Base-by-base conservation (phyloP, 2,797 vertebrate species). In the Moxostoma hubbsi region DNA sequence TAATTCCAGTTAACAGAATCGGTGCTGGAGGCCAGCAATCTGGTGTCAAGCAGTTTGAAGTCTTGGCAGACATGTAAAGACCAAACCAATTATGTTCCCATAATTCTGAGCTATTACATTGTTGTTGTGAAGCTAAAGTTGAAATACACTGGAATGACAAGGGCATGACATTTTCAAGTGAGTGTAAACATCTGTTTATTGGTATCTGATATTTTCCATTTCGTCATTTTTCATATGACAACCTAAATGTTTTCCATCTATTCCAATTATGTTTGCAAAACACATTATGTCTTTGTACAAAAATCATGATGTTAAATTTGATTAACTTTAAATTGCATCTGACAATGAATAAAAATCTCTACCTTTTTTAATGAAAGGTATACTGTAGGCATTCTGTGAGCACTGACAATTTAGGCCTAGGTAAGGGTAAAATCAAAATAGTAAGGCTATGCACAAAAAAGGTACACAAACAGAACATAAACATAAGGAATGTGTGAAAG, bases 1-100 rank as follows among this genome's bases (percentile, higher is more conserved):
- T 99, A 59, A 98, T 99, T 62, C 98, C 97, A 6, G 87, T 95
- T 79, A 97, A 64, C 58, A 90, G 91, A 76, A 47, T 94, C 82
- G 58, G 88, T 0, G 89, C 82, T 0, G 91, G 89, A 0, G 95
- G 93, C 68, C 96, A 98, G 83, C 91, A 94, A 7, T 9, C 82
- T 0, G 93, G 88, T 0, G 0, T 85, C 75, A 98, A 98, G 91
- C 5, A 92, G 7, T 88, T 93, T 18, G 89, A 57, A 1, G 89
- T 87, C 18, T 64, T 83, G 70, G 84, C 81, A 83, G 82, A 83
- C 59, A 58, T 82, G 15, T 75, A 77, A 15, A 79, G 2, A 45
- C 79, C 15, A 54, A 70, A 73, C 68, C 10, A 13, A 54, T 43
- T 3, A 16, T 50, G 15, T 15, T 18, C 12, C 16, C 57, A 47